These are phyloP conservation scores for Tapera naevia DNA, from an alignment of 2,797 vertebrate species.

Conservation along the genomic window DNA sequence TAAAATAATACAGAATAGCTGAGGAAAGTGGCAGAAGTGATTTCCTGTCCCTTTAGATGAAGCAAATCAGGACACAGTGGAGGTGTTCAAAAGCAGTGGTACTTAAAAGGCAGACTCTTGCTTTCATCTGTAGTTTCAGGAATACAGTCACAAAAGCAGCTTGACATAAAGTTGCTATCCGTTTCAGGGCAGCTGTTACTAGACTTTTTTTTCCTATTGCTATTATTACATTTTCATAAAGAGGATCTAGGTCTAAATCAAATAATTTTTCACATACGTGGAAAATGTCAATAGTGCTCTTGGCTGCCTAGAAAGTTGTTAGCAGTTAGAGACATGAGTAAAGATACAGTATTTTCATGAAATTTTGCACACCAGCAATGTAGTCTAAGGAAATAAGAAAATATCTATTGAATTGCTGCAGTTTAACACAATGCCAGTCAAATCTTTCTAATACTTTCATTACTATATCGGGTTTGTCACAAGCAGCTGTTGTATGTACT, in stretches of 20 bases:
- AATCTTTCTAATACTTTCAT: background rate
- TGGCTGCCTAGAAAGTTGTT: background rate
- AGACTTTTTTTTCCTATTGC: background rate
- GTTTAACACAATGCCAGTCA: background rate
- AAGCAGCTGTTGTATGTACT: background rate
- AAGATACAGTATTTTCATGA: background rate
- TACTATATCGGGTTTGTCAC: background rate
- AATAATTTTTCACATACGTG: background rate
- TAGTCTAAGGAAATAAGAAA: background rate
- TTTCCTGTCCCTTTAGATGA: accelerated
- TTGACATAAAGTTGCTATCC: background rate
- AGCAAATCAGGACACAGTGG: background rate
- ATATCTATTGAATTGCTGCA: background rate
- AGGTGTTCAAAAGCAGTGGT: background rate
- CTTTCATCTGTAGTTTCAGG: background rate
- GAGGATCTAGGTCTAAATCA: background rate
- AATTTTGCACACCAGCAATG: background rate
- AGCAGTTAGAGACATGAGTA: background rate
- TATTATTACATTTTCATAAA: background rate
- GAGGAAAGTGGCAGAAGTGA: background rate
- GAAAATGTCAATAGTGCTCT: background rate
- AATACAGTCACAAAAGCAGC: background rate
- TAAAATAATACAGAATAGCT: background rate
- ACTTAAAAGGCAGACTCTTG: background rate
- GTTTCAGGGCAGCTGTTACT: background rate